Conservation (phyloP, 2,113 vertebrate species). For the Oncorhynchus nerka region DNA sequence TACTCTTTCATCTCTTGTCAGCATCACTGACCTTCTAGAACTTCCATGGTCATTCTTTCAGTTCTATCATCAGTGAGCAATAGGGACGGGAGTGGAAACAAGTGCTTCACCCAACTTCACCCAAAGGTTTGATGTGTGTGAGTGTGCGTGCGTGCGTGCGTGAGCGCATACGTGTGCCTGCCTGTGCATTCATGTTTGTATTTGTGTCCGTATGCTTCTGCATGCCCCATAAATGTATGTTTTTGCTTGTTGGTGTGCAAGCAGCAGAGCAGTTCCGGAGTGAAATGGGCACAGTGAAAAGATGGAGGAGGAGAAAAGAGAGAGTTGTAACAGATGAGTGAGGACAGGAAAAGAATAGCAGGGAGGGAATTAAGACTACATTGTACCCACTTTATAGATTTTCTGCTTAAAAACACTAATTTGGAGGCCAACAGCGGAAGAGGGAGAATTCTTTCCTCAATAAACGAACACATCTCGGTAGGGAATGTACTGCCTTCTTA, state of each 20-base stretch:
- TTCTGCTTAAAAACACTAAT: constrained; percentile 27
- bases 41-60: too few species aligned
- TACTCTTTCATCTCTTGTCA: too few species aligned
- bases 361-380: neutral
- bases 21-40: too few species aligned
- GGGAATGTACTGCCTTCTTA: neutral
- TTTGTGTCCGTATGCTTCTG: neutral
- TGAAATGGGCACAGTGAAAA: neutral
- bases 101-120: too few species aligned
- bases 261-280: too few species aligned
- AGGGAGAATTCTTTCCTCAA: neutral
- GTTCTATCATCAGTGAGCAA: too few species aligned
- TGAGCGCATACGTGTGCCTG: neutral
- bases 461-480: neutral
- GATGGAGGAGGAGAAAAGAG: neutral
- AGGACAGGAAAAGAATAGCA: neutral
- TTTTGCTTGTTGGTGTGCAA: neutral
- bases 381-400: constrained; percentile 8
- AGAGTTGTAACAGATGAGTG: neutral
- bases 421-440: constrained; percentile 13
- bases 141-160: neutral
- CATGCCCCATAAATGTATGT: neutral
- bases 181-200: constrained; percentile 24
- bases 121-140: neutral
- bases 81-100: too few species aligned